A percentile compares a stretch with the other conserved stretches of the same genome.
These are phyloP conservation scores for Cetonia aurata DNA, from an alignment of 2,888 invertebrate genomes.

Conservation along the genomic window DNA sequence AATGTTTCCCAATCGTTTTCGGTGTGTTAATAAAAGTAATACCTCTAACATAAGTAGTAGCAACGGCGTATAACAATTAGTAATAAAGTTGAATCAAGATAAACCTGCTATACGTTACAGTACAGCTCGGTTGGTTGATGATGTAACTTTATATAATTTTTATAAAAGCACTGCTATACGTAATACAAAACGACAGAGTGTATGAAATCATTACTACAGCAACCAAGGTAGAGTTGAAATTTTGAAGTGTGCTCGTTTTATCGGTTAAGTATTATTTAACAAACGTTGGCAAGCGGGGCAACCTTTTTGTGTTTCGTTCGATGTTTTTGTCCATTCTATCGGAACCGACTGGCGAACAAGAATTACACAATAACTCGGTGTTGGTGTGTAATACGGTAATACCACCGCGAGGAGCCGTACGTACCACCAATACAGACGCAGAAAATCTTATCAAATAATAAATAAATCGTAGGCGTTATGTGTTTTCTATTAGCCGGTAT, in stretches of 20 bases:
- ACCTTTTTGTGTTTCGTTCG: constrained; percentile 55
- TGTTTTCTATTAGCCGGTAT: not conserved
- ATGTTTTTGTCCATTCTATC: constrained; percentile 57
- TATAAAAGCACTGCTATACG: constrained; percentile 15
- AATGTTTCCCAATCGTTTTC: constrained; percentile 24
- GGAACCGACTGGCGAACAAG: constrained; percentile 54
- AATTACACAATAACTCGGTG: constrained; percentile 25
- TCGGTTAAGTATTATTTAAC: constrained; percentile 25
- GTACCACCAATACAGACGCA: constrained; percentile 49
- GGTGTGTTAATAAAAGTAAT: constrained; percentile 27
- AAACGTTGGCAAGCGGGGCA: constrained; percentile 33
- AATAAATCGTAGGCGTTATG: constrained; percentile 52
- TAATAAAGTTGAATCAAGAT: constrained; percentile 22
- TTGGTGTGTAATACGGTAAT: not conserved
- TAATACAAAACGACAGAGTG: constrained; percentile 5
- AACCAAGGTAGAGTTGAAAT: not conserved
- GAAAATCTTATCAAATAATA: constrained; percentile 53
- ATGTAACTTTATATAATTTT: constrained; percentile 37
- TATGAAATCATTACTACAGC: constrained; percentile 23
- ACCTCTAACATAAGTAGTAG: too few relatives aligned
- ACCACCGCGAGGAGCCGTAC: constrained; percentile 36
- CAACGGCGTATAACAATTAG: not conserved
- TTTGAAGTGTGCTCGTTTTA: constrained; percentile 1
- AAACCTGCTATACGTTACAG: constrained; percentile 12
- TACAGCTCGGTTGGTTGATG: constrained; percentile 12